phyloP scores from a whole-genome alignment of 2,113 vertebrate species.

The Myrmecophaga tridactyla region DNA sequence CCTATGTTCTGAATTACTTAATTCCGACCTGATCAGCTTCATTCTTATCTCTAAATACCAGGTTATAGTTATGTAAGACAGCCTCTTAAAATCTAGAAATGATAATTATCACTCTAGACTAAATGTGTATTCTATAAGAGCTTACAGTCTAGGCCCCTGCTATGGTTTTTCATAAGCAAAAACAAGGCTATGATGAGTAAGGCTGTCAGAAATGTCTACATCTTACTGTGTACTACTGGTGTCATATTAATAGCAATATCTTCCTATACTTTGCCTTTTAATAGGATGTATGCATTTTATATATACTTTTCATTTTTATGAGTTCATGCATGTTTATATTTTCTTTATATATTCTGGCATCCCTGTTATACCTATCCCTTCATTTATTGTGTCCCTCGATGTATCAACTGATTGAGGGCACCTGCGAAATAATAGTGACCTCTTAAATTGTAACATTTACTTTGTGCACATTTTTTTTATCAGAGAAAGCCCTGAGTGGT shows the following conservation, averaged over 20 bases:
- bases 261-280: neutral
- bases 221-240: neutral
- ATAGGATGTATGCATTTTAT: neutral
- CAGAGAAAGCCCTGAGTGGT: neutral
- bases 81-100: no score
- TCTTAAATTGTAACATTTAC: neutral
- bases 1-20: no score
- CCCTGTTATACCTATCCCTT: neutral
- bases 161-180: neutral
- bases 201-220: neutral
- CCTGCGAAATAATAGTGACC: neutral
- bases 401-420: neutral
- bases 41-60: no score
- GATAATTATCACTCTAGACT: no score
- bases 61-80: no score
- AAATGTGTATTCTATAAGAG: no score
- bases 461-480: neutral
- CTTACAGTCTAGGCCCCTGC: no score
- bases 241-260: neutral
- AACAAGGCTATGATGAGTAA: neutral
- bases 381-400: neutral
- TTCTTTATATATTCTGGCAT: neutral
- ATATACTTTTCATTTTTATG: neutral
- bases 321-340: neutral
- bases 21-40: no score